Evolutionary conservation across 2,113 vertebrate species (phyloP).

Genomic region (Oncorhynchus clarkii): DNA sequence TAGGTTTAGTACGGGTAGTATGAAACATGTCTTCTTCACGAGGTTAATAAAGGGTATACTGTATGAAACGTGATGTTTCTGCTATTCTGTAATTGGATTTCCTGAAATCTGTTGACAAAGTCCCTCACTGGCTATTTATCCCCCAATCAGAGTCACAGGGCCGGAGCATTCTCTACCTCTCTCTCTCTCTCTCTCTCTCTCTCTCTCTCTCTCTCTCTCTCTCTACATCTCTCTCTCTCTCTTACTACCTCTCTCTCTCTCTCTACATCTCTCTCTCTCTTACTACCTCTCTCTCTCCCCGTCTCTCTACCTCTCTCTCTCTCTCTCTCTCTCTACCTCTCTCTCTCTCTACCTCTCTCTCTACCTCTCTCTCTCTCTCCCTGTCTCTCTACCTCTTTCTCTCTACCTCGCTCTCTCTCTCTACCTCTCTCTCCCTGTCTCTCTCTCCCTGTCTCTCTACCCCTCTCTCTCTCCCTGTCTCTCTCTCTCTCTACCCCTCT

Average conservation of each 20-base stretch:
- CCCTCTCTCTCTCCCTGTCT: too few relatives aligned
- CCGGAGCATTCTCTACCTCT: conserved; percentile 42
- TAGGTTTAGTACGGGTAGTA: conserved; percentile 51
- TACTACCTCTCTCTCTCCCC: background rate
- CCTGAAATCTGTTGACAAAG: conserved; percentile 78
- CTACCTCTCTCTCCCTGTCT: background rate
- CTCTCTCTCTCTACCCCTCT: background rate
- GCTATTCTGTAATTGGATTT: conserved; percentile 82
- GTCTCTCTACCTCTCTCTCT: background rate
- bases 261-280: background rate
- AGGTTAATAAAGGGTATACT: conserved; percentile 60
- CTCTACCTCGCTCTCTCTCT: conserved; percentile 9
- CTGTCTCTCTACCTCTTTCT: too few relatives aligned
- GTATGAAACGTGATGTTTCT: conserved; percentile 73
- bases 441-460: too few relatives aligned
- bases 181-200: background rate
- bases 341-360: too few relatives aligned
- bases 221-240: background rate
- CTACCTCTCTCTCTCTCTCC: conserved; percentile 15
- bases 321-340: too few relatives aligned
- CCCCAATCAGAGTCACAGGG: conserved; percentile 70
- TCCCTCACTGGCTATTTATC: conserved; percentile 76
- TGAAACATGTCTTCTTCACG: conserved; percentile 66
- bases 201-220: too few relatives aligned
- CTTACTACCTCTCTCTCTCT: background rate